Conservation (phyloP, 2,113 vertebrate genomes). For the Poecilia latipinna region DNA sequence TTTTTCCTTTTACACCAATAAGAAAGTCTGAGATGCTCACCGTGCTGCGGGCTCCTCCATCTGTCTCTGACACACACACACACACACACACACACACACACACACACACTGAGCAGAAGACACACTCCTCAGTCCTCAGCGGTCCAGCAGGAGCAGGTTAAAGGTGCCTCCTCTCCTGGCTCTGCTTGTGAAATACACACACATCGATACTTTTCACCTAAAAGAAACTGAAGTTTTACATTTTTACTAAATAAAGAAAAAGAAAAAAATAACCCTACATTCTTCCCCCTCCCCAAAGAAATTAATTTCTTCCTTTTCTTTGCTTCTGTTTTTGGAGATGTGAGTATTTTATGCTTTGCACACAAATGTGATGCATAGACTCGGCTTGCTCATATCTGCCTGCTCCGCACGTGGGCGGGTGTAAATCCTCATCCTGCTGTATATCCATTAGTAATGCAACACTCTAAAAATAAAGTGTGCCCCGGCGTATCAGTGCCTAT, state of each 20-base stretch:
- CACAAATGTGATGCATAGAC: constrained; percentile 69
- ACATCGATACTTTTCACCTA: background rate
- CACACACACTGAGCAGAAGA: constrained; percentile 7
- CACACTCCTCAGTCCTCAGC: background rate
- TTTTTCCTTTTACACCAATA: constrained; percentile 16
- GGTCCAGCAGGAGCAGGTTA: constrained; percentile 39
- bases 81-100: constrained; percentile 35
- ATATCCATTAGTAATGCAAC: constrained; percentile 76
- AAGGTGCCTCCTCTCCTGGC: constrained; percentile 16
- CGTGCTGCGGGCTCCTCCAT: constrained; percentile 61
- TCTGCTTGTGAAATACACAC: constrained; percentile 4
- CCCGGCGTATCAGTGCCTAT: constrained; percentile 59
- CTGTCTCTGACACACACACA: constrained; percentile 53
- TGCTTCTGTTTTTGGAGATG: constrained; percentile 32
- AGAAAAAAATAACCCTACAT: constrained; percentile 7
- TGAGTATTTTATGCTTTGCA: constrained; percentile 58
- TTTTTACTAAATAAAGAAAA: background rate
- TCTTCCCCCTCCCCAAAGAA: constrained; percentile 39
- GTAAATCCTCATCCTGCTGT: constrained; percentile 71
- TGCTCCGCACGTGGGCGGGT: constrained; percentile 66
- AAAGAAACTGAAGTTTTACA: constrained; percentile 42
- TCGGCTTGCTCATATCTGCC: constrained; percentile 62
- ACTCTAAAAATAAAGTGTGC: constrained; percentile 75
- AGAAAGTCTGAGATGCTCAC: constrained; percentile 58
- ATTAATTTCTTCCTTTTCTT: constrained; percentile 58